These are phyloP conservation scores for Bagarius yarrelli DNA, from an alignment of 2,113 vertebrate species.

Conservation along the genomic window DNA sequence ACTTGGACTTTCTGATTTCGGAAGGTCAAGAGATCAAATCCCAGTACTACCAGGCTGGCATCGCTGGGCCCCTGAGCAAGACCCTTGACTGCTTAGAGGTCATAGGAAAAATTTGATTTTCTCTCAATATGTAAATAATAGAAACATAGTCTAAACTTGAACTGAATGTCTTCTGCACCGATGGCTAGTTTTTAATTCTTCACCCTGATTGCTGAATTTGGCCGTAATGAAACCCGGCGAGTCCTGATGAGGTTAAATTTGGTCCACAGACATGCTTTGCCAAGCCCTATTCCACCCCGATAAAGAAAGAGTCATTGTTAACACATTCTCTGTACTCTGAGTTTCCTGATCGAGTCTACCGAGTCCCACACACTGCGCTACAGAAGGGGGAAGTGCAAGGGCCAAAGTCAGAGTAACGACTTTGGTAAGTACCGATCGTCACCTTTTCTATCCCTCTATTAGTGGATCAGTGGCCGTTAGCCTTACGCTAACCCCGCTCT, in stretches of 20 bases:
- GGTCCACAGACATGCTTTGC: conserved; percentile 58
- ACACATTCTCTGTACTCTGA: conserved; percentile 21
- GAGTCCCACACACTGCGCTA: conserved; percentile 19
- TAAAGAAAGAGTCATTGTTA: conserved; percentile 50
- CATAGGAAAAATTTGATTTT: too few relatives aligned
- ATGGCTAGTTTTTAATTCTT: conserved; percentile 36
- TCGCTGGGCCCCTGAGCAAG: too few relatives aligned
- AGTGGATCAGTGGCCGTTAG: conserved; percentile 51
- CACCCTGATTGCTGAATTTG: conserved; percentile 60
- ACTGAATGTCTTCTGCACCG: not conserved
- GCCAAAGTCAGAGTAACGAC: conserved; percentile 32
- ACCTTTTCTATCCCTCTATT: conserved; percentile 56
- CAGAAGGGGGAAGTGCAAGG: conserved; percentile 53
- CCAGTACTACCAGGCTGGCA: too few relatives aligned
- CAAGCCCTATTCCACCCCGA: conserved; percentile 64
- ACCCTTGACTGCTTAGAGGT: too few relatives aligned
- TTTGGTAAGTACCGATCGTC: conserved; percentile 24
- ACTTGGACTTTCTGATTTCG: too few relatives aligned
- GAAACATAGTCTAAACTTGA: too few relatives aligned
- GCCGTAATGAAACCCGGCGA: conserved; percentile 51
- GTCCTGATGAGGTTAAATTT: conserved; percentile 61
- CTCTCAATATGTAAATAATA: too few relatives aligned
- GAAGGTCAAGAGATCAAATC: too few relatives aligned
- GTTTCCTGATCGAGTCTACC: conserved; percentile 25
- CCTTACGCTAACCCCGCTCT: conserved; percentile 50